A percentile compares a stretch with the other conserved stretches of the same genome.
These are phyloP conservation scores for Chaetophractus vellerosus DNA, from an alignment of 2,797 vertebrate genomes.

Conservation along the genomic window DNA sequence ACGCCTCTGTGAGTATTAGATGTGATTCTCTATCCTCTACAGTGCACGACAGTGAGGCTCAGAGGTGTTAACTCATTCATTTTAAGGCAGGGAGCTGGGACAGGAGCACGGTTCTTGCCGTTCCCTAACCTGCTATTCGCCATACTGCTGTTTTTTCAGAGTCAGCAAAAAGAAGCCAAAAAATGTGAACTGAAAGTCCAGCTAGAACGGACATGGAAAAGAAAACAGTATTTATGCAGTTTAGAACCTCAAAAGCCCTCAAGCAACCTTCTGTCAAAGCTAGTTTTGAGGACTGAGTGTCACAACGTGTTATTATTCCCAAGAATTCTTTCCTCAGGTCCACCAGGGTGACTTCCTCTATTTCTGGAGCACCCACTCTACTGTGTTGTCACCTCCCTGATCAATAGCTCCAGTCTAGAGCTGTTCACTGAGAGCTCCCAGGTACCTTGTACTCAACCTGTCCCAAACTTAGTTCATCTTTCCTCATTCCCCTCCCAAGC, in stretches of 20 bases:
- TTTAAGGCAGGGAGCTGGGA: not conserved
- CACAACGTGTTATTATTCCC: not conserved
- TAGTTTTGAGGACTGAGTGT: not conserved
- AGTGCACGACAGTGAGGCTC: not conserved
- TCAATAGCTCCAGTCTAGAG: not conserved
- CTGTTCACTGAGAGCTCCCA: not conserved
- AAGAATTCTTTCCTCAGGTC: not conserved
- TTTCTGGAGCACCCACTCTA: not conserved
- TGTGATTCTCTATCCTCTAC: not conserved
- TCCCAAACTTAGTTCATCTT: not conserved
- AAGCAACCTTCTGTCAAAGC: not conserved
- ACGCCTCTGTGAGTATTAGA: not conserved
- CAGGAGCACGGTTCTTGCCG: not conserved
- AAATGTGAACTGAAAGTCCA: not conserved
- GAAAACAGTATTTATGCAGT: not conserved
- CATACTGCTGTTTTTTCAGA: not conserved
- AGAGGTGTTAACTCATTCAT: not conserved
- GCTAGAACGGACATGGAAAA: not conserved
- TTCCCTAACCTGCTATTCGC: not conserved
- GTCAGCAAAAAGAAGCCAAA: conserved; percentile 7
- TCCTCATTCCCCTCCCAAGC: not conserved
- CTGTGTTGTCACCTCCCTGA: not conserved
- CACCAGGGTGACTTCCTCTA: not conserved
- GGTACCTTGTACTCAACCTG: not conserved
- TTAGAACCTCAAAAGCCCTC: not conserved